phyloP scores from a whole-genome alignment of 2,797 vertebrate species.

The Sebastes nivosus region DNA sequence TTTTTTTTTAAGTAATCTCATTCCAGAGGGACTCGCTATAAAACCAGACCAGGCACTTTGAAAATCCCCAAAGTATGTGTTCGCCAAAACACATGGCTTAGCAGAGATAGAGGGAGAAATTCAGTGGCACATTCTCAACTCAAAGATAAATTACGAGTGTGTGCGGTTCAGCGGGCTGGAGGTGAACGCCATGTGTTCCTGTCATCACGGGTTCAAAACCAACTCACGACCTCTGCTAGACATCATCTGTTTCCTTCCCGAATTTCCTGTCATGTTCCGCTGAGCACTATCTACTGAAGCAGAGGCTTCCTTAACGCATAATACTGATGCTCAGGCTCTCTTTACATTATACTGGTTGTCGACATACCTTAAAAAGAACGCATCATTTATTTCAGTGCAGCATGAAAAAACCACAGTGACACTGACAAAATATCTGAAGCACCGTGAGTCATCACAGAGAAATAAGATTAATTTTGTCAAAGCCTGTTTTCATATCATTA shows the following conservation, averaged over 20 bases:
- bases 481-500: constrained; percentile 8
- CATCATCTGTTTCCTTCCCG: constrained; percentile 67
- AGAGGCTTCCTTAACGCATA: constrained; percentile 49
- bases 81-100: constrained; percentile 65
- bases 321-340: constrained; percentile 12
- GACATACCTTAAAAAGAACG: constrained; percentile 7
- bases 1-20: constrained; percentile 57
- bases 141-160: constrained; percentile 66
- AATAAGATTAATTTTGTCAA: background rate
- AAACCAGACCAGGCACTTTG: constrained; percentile 64
- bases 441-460: constrained; percentile 19
- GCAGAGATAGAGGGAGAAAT: constrained; percentile 53
- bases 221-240: constrained; percentile 64
- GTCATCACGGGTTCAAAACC: constrained; percentile 73
- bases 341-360: constrained; percentile 2
- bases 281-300: constrained; percentile 49
- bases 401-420: constrained; percentile 10
- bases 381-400: constrained; percentile 23
- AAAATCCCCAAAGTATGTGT: constrained; percentile 60
- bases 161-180: constrained; percentile 39
- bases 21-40: constrained; percentile 52
- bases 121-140: constrained; percentile 60
- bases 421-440: constrained; percentile 22
- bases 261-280: constrained; percentile 65
- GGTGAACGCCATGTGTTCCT: constrained; percentile 68